A percentile compares a stretch with the other conserved stretches of the same genome.
Evolutionary conservation across 2,113 vertebrate species (phyloP).

Genomic region (Psettodes erumei): DNA sequence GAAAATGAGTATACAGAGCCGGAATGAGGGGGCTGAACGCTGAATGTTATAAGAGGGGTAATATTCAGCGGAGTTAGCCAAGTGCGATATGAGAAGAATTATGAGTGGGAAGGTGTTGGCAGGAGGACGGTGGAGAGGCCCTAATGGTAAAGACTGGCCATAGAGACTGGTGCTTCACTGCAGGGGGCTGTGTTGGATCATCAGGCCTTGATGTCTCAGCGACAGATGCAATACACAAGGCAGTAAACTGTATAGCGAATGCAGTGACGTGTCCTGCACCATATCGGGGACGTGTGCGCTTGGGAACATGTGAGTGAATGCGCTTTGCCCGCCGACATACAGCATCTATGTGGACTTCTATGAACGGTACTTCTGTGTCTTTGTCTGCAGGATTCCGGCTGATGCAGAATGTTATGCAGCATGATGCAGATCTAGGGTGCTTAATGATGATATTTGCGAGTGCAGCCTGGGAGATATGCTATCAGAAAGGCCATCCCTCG

Average conservation of each 20-base stretch:
- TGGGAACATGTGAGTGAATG: not conserved
- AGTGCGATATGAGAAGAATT: slow-evolving; percentile 63
- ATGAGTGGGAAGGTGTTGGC: slow-evolving; percentile 43
- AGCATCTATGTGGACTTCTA: slow-evolving; percentile 3
- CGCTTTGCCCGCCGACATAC: not conserved
- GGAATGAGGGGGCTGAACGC: slow-evolving; percentile 40
- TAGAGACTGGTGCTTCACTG: slow-evolving; percentile 35
- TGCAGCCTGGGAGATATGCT: slow-evolving; percentile 41
- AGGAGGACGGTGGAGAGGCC: slow-evolving; percentile 30
- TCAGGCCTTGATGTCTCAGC: slow-evolving; percentile 31
- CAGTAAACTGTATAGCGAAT: slow-evolving; percentile 8
- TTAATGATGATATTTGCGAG: slow-evolving; percentile 63
- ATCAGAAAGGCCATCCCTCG: slow-evolving; percentile 63
- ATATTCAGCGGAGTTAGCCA: slow-evolving; percentile 54
- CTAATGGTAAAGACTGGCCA: slow-evolving; percentile 41
- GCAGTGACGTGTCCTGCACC: not conserved
- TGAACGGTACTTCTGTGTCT: not conserved
- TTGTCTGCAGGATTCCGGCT: slow-evolving; percentile 15
- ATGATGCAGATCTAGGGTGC: slow-evolving; percentile 18
- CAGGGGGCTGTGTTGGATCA: slow-evolving; percentile 39
- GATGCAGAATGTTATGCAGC: slow-evolving; percentile 28
- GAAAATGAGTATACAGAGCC: slow-evolving; percentile 54
- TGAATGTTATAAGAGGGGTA: slow-evolving; percentile 52
- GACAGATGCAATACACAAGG: slow-evolving; percentile 20
- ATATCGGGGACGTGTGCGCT: not conserved